Percentiles rank a stretch among this genome's conserved stretches.
Evolutionary conservation across 1,140 invertebrate species (phyloP).

Genomic region (Aphelinus atriplicis): DNA sequence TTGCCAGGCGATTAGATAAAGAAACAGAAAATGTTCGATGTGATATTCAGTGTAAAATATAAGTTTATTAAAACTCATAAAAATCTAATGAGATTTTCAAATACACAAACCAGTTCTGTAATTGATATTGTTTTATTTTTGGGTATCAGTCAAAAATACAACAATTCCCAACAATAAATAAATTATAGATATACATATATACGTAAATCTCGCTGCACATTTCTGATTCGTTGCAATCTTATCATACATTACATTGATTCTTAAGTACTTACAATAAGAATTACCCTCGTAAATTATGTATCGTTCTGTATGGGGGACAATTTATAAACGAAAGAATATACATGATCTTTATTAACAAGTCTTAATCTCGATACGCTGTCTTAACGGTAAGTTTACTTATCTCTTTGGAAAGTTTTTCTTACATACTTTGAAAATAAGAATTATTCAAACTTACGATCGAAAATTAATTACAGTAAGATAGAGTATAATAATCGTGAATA

Average conservation of each 20-base stretch:
- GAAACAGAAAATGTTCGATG: neutral
- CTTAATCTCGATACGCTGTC: constrained; percentile 38
- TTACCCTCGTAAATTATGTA: neutral
- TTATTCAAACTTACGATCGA: constrained; percentile 2
- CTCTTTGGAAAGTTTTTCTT: constrained; percentile 36
- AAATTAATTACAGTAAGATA: constrained; percentile 20
- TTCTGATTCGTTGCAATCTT: constrained; percentile 29
- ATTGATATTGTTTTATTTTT: constrained; percentile 39
- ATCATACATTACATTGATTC: constrained; percentile 5
- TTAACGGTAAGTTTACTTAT: constrained; percentile 30
- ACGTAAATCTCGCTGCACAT: constrained; percentile 21
- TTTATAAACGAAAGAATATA: constrained; percentile 27
- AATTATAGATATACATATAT: constrained; percentile 25
- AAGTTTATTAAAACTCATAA: constrained; percentile 29
- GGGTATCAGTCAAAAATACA: constrained; percentile 34
- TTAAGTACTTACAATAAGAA: constrained; percentile 32
- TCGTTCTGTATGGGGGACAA: constrained; percentile 15
- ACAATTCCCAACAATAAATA: constrained; percentile 36
- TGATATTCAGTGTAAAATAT: constrained; percentile 14
- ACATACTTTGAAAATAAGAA: neutral
- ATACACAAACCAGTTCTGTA: constrained; percentile 17
- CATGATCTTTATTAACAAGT: constrained; percentile 35
- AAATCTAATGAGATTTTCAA: constrained; percentile 2
- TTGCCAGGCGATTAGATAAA: no score
- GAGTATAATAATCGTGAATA: neutral